phyloP scores from a whole-genome alignment of 2,113 vertebrate genomes.

The Alectura lathami region DNA sequence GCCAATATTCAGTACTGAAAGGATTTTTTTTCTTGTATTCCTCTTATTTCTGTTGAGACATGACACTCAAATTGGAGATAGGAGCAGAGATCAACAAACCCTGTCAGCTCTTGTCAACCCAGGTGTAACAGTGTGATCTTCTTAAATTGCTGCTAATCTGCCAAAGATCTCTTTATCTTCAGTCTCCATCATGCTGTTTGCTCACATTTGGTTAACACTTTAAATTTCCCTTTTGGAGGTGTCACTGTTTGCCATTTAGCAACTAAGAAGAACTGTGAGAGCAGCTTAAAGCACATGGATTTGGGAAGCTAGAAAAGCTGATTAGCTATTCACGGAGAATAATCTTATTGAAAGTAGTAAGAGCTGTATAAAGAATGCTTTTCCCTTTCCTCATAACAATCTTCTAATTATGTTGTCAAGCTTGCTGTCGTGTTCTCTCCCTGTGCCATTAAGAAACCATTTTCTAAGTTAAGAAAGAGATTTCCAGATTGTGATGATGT shows the following conservation, averaged over 20 bases:
- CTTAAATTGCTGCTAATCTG: slow-evolving; percentile 80
- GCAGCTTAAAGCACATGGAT: slow-evolving; percentile 73
- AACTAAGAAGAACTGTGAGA: slow-evolving; percentile 72
- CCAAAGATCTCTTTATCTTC: slow-evolving; percentile 74
- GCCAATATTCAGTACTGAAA: slow-evolving; percentile 27
- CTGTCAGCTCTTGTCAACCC: slow-evolving; percentile 82
- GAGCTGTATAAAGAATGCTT: slow-evolving; percentile 78
- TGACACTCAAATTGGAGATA: slow-evolving; percentile 79
- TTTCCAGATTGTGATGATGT: slow-evolving; percentile 79
- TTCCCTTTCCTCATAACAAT: slow-evolving; percentile 79
- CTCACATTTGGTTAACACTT: slow-evolving; percentile 79
- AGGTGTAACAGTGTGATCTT: slow-evolving; percentile 81
- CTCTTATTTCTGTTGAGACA: slow-evolving; percentile 72
- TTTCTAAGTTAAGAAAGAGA: slow-evolving; percentile 81
- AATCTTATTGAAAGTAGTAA: slow-evolving; percentile 80
- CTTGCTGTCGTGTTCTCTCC: slow-evolving; percentile 75
- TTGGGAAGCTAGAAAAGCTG: slow-evolving; percentile 78
- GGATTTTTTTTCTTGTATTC: slow-evolving; percentile 25
- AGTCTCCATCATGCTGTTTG: slow-evolving; percentile 78
- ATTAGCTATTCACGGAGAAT: slow-evolving; percentile 84
- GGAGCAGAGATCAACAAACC: slow-evolving; percentile 81
- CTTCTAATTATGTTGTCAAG: slow-evolving; percentile 87
- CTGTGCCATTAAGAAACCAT: slow-evolving; percentile 77
- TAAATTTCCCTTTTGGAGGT: slow-evolving; percentile 78
- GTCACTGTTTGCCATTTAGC: slow-evolving; percentile 79